These are phyloP conservation scores for Platichthys stellatus DNA, from an alignment of 2,113 vertebrate genomes.

Conservation along the genomic window DNA sequence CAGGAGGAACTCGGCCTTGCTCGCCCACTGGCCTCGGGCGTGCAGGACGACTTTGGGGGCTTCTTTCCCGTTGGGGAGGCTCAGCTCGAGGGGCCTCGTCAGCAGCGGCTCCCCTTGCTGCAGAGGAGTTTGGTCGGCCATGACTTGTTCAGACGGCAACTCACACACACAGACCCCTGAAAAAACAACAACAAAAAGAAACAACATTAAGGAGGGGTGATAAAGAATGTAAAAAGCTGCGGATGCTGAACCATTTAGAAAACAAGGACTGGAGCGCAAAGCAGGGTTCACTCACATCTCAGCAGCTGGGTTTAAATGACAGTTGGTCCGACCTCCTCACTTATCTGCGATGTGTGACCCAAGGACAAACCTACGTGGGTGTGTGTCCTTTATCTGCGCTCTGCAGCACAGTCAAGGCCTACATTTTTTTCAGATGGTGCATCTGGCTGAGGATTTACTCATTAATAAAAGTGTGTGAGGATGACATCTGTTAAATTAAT, in stretches of 20 bases:
- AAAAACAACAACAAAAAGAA: neutral
- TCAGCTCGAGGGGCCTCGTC: constrained; percentile 17
- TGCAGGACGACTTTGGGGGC: constrained; percentile 40
- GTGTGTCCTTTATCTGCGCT: constrained; percentile 63
- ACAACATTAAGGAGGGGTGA: neutral
- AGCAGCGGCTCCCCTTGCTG: constrained; percentile 40
- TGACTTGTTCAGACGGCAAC: constrained; percentile 12
- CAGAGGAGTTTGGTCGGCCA: constrained; percentile 43
- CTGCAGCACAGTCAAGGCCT: constrained; percentile 32
- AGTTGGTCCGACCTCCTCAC: constrained; percentile 30
- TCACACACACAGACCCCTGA: neutral
- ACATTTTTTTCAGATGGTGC: neutral
- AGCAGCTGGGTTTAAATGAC: neutral
- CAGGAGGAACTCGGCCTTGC: constrained; percentile 79
- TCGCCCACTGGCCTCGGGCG: constrained; percentile 79
- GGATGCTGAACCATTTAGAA: too few species aligned
- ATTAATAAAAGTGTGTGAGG: too few species aligned
- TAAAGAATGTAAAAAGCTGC: too few species aligned
- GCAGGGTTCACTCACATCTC: constrained; percentile 33
- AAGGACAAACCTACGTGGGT: constrained; percentile 32
- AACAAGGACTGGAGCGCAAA: too few species aligned
- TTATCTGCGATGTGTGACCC: constrained; percentile 48
- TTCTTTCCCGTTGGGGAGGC: constrained; percentile 19
- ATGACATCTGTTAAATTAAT: neutral
- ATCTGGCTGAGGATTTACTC: neutral